Conservation (phyloP, 2,797 vertebrate species). For the Tauraco hartlaubi region DNA sequence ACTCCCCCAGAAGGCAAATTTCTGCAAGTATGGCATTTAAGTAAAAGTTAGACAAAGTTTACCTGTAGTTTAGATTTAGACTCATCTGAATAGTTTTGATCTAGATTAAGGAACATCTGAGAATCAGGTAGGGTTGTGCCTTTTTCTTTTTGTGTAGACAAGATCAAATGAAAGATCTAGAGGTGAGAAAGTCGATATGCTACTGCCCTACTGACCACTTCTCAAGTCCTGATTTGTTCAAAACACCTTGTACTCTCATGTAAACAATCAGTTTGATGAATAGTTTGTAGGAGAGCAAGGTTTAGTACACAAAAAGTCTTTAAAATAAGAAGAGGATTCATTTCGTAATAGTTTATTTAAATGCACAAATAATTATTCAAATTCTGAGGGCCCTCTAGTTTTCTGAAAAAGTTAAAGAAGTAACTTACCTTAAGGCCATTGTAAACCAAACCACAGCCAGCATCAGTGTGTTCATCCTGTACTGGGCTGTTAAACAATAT, state of each 20-base stretch:
- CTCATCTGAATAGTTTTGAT: not conserved
- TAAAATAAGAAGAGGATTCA: not conserved
- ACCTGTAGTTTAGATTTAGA: not conserved
- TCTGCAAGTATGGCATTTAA: not conserved
- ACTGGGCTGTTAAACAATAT: constrained; percentile 90
- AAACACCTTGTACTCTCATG: not conserved
- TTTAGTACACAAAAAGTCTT: not conserved
- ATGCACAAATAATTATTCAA: not conserved
- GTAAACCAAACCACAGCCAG: constrained; percentile 97
- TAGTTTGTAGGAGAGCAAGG: not conserved
- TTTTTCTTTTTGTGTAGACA: not conserved
- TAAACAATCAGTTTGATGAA: not conserved
- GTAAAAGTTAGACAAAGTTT: not conserved
- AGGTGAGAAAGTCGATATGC: not conserved
- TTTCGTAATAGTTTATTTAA: not conserved
- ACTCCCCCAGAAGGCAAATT: not conserved
- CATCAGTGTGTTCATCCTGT: constrained; percentile 91
- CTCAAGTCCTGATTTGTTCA: not conserved
- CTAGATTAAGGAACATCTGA: not conserved
- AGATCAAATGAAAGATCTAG: not conserved
- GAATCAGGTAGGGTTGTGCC: not conserved
- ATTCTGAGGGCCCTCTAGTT: not conserved
- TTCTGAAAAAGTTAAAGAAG: not conserved
- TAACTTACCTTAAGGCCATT: constrained; percentile 92
- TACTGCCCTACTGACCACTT: not conserved